Evolutionary conservation across 2,113 vertebrate genomes (phyloP).

Genomic region (Aldabrachelys gigantea): DNA sequence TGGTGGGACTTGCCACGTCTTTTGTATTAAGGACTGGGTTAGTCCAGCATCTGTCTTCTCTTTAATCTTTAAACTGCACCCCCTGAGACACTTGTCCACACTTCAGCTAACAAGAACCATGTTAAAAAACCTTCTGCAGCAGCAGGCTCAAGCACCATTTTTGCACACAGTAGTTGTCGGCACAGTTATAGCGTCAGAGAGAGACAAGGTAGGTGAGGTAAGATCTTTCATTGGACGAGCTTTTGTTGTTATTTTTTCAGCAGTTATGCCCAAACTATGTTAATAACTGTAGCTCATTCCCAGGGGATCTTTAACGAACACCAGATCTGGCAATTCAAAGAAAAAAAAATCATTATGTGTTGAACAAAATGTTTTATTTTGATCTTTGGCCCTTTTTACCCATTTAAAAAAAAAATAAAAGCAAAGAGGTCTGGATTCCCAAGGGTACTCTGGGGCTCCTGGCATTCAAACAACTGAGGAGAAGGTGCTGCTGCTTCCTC

Average conservation of each 20-base stretch:
- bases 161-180: neutral
- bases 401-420: neutral
- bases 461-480: neutral
- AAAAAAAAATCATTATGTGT: neutral
- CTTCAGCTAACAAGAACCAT: neutral
- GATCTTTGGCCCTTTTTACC: neutral
- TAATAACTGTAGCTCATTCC: fast-evolving
- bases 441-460: neutral
- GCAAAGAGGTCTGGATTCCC: neutral
- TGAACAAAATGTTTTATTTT: neutral
- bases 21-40: neutral
- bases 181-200: neutral
- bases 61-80: neutral
- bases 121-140: neutral
- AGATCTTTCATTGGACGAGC: neutral
- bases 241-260: neutral
- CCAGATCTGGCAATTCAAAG: neutral
- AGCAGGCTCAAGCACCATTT: neutral
- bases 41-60: neutral
- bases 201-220: neutral
- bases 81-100: neutral
- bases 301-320: neutral
- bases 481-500: neutral
- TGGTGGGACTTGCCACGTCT: neutral
- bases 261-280: neutral